Evolutionary conservation across 2,797 vertebrate species (phyloP).

Genomic region (Eupleurogrammus muticus): DNA sequence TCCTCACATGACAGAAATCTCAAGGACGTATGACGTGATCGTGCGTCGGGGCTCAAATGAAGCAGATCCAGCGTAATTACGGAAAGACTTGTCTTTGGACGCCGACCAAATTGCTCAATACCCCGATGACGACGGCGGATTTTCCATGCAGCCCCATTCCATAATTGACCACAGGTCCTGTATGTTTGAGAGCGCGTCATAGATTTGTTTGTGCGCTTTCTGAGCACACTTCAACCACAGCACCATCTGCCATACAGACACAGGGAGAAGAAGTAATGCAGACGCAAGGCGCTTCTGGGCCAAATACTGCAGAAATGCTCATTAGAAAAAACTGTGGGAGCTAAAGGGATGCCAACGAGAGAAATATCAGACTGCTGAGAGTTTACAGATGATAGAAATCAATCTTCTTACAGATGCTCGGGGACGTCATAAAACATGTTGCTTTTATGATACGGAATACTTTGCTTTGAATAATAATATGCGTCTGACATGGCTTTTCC

Average conservation of each 20-base stretch:
- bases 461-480: too few relatives aligned
- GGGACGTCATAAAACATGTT: background rate
- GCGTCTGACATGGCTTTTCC: too few relatives aligned
- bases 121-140: constrained; percentile 26
- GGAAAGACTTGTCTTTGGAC: background rate
- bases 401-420: background rate
- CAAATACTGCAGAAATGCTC: constrained; percentile 25
- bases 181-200: constrained; percentile 47
- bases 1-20: background rate
- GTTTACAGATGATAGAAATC: background rate
- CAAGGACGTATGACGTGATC: background rate
- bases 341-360: background rate
- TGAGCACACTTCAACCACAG: constrained; percentile 43
- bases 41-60: background rate
- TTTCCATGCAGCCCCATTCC: constrained; percentile 38
- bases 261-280: background rate
- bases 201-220: constrained; percentile 69
- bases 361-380: background rate
- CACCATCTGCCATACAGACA: constrained; percentile 69
- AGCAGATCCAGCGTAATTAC: background rate
- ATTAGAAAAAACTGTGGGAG: constrained; percentile 11
- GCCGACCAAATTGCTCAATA: constrained; percentile 40
- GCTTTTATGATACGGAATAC: background rate
- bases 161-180: constrained; percentile 61
- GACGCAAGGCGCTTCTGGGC: background rate